Percentiles rank a stretch among this genome's conserved stretches.
phyloP scores from a whole-genome alignment of 2,888 invertebrate genomes.

The Ferdinandea cuprea region DNA sequence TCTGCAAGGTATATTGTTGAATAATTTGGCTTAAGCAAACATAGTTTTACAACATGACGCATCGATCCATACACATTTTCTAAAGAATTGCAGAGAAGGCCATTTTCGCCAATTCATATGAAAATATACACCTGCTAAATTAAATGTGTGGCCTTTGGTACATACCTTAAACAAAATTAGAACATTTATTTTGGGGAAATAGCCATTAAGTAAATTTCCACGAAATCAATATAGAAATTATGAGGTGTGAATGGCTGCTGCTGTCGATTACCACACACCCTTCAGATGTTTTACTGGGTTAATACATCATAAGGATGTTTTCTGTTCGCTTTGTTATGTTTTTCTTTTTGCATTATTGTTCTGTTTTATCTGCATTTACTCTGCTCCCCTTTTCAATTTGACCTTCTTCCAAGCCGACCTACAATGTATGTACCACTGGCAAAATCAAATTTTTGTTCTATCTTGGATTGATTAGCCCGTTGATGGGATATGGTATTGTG shows the following conservation, averaged over 20 bases:
- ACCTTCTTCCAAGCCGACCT: neutral
- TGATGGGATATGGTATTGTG: slow-evolving; percentile 24
- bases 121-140: neutral
- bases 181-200: neutral
- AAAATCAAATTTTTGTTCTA: slow-evolving; percentile 33
- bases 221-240: slow-evolving; percentile 31
- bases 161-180: neutral
- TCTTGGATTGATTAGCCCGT: slow-evolving; percentile 46
- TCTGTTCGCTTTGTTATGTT: slow-evolving; percentile 5
- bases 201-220: slow-evolving; percentile 19
- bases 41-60: slow-evolving; percentile 9
- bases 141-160: neutral
- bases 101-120: neutral
- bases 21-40: neutral
- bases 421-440: neutral
- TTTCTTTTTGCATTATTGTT: slow-evolving; percentile 27
- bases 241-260: slow-evolving; percentile 19
- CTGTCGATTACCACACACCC: slow-evolving; percentile 6
- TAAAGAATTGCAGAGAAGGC: neutral
- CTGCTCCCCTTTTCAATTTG: slow-evolving; percentile 31
- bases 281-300: slow-evolving; percentile 21
- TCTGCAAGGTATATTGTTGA: neutral
- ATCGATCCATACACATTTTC: slow-evolving; percentile 6
- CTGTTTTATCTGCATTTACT: slow-evolving; percentile 12
- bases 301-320: slow-evolving; percentile 26